Evolutionary conservation across 2,113 vertebrate species (phyloP).

Genomic region (Oryzias woworae): DNA sequence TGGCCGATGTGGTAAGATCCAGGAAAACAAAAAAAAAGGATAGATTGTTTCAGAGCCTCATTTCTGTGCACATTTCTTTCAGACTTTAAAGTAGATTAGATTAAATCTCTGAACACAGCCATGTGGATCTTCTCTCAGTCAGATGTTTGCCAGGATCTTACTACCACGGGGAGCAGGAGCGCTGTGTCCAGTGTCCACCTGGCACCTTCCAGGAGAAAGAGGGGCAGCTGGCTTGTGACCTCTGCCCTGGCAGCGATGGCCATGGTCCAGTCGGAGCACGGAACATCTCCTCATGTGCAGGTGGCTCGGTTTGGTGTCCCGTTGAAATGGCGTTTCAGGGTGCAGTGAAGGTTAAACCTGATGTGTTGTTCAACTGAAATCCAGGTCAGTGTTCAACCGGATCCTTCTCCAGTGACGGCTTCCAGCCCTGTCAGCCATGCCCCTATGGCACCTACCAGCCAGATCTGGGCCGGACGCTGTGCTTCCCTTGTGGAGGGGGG

Average conservation of each 20-base stretch:
- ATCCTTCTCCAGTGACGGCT: conserved; percentile 88
- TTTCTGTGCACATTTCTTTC: not conserved
- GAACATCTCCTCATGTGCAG: conserved; percentile 91
- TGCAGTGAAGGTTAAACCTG: not conserved
- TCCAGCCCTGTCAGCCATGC: conserved; percentile 91
- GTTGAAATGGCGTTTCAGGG: not conserved
- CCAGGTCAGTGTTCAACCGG: conserved; percentile 92
- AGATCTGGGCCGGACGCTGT: conserved; percentile 88
- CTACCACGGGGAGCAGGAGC: conserved; percentile 94
- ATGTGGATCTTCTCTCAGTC: conserved; percentile 86
- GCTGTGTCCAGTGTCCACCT: conserved; percentile 89
- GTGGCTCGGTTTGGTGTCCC: conserved; percentile 65
- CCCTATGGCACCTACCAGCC: conserved; percentile 90
- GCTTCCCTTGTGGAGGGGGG: conserved; percentile 93
- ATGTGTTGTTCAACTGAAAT: conserved; percentile 12
- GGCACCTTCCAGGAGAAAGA: conserved; percentile 98
- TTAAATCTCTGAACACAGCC: conserved; percentile 50
- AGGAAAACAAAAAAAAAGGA: not conserved
- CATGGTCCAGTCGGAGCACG: conserved; percentile 88
- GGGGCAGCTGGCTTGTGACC: conserved; percentile 96
- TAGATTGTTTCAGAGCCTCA: not conserved
- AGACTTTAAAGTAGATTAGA: not conserved
- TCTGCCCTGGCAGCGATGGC: conserved; percentile 92
- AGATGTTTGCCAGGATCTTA: conserved; percentile 95
- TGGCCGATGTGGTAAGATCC: conserved; percentile 91